A percentile compares a stretch with the other conserved stretches of the same genome.
phyloP scores from a whole-genome alignment of 64 coral and sea anemone genomes.

The Montipora foliosa region DNA sequence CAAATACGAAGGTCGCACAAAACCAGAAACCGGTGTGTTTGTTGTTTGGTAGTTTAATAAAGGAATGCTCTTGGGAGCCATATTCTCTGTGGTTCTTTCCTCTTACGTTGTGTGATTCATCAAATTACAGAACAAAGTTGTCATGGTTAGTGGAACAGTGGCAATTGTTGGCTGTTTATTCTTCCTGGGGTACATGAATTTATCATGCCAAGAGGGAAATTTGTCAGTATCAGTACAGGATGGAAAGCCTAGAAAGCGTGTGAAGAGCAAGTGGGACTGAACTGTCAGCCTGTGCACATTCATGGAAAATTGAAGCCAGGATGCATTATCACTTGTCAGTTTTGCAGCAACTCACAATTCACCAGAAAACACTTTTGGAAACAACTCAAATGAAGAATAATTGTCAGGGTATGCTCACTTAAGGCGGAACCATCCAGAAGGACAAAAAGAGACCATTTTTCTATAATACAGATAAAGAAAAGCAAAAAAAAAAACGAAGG shows the following conservation, averaged over 20 bases:
- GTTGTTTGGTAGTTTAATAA: too few species aligned
- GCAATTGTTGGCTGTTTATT: constrained; percentile 78
- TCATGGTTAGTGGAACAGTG: constrained; percentile 82
- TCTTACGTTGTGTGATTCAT: not conserved
- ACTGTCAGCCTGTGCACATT: not conserved
- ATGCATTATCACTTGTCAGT: not conserved
- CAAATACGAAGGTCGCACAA: too few species aligned
- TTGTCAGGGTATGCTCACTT: not conserved
- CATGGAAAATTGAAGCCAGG: not conserved
- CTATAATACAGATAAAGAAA: not conserved
- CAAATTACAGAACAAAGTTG: constrained; percentile 83
- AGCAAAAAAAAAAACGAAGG: too few species aligned
- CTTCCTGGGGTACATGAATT: constrained; percentile 83
- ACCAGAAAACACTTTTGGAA: not conserved
- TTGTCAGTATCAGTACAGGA: constrained; percentile 40
- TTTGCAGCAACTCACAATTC: not conserved
- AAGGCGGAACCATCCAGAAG: too few species aligned
- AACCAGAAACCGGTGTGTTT: too few species aligned
- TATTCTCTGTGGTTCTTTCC: too few species aligned
- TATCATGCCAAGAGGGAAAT: constrained; percentile 39
- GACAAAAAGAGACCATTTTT: not conserved
- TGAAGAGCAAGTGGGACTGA: constrained; percentile 94
- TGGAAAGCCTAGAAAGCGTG: not conserved
- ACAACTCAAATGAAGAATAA: too few species aligned
- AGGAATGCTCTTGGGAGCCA: too few species aligned